These are phyloP conservation scores for Oncopodura yosiiana DNA, from an alignment of 1,140 invertebrate species.

Conservation along the genomic window DNA sequence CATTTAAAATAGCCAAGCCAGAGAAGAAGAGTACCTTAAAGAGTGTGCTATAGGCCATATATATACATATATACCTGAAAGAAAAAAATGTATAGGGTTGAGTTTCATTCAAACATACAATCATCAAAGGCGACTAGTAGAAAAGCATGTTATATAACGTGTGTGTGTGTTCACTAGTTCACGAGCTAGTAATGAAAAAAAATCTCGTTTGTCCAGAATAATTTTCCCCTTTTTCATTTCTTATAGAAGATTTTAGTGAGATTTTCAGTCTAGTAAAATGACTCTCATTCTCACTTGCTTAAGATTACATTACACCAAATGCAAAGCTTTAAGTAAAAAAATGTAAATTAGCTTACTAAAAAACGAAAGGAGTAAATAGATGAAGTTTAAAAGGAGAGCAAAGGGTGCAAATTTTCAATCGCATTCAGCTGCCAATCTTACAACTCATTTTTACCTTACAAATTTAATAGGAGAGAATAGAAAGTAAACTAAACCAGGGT, in stretches of 20 bases:
- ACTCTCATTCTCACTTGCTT: background rate
- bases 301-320: background rate
- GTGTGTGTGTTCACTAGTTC: constrained; percentile 1
- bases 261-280: background rate
- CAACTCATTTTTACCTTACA: too few species aligned
- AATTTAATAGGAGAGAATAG: too few species aligned
- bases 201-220: background rate
- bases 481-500: too few species aligned
- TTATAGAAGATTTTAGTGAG: too few species aligned
- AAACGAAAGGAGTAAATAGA: too few species aligned
- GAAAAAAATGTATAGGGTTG: too few species aligned
- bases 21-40: background rate
- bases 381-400: too few species aligned
- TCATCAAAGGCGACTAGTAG: too few species aligned
- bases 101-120: too few species aligned
- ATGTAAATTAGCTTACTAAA: too few species aligned
- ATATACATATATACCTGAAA: background rate
- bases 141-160: background rate
- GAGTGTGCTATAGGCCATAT: background rate
- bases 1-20: constrained; percentile 30
- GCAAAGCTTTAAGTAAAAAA: background rate
- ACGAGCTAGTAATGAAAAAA: background rate
- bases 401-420: constrained; percentile 32
- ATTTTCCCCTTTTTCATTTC: too few species aligned
- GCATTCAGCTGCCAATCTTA: constrained; percentile 34